A percentile compares a stretch with the other conserved stretches of the same genome.
Evolutionary conservation across 2,797 vertebrate genomes (phyloP).

Genomic region (Halcyon leucocephala): DNA sequence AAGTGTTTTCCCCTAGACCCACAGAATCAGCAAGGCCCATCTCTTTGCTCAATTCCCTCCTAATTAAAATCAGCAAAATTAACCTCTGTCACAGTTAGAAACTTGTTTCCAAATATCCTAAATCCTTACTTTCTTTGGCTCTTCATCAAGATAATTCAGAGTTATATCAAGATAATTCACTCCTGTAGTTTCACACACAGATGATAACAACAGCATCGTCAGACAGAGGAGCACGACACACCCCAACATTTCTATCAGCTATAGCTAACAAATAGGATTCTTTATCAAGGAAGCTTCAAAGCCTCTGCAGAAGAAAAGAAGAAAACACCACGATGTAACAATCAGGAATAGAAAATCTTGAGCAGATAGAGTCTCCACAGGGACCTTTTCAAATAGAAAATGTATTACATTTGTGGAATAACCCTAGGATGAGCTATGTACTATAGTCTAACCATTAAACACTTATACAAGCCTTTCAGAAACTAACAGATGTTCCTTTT

Average conservation of each 20-base stretch:
- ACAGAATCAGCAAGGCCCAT: not conserved
- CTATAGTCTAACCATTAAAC: conserved; percentile 1
- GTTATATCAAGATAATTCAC: not conserved
- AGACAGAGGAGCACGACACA: not conserved
- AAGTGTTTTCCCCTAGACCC: not conserved
- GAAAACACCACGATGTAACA: not conserved
- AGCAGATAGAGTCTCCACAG: not conserved
- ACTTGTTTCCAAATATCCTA: not conserved
- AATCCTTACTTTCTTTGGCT: not conserved
- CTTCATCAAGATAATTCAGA: not conserved
- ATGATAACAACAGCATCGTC: not conserved
- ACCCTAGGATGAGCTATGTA: not conserved
- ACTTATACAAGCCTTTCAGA: conserved; percentile 34
- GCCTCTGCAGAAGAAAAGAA: not conserved
- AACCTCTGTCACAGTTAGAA: not conserved
- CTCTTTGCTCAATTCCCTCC: not conserved
- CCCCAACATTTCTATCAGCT: not conserved
- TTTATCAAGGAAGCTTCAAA: conserved; percentile 11
- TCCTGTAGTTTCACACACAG: not conserved
- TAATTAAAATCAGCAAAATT: not conserved
- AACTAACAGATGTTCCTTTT: conserved; percentile 65
- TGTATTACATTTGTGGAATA: not conserved
- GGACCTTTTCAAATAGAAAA: conserved; percentile 9
- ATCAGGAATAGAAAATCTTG: not conserved
- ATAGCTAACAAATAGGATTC: not conserved